phyloP scores from a whole-genome alignment of 2,113 vertebrate genomes.

The Ammospiza caudacuta region DNA sequence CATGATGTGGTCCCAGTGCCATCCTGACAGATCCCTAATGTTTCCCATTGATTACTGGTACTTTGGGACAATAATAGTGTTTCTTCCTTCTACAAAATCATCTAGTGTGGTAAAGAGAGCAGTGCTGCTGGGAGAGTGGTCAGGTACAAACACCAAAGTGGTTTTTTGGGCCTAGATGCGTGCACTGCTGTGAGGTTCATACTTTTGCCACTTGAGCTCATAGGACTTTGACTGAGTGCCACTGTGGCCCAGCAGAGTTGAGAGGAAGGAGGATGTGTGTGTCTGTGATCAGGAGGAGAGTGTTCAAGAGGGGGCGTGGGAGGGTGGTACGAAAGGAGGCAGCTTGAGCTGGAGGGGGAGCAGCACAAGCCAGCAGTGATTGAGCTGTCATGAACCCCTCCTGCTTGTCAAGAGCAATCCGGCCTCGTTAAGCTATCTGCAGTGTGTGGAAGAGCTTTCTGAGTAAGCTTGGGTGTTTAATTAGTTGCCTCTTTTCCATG shows the following conservation, averaged over 20 bases:
- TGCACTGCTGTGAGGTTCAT: rapidly evolving
- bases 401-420: background rate
- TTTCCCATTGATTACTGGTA: background rate
- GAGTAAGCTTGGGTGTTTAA: background rate
- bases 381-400: background rate
- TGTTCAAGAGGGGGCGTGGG: rapidly evolving
- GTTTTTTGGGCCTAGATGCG: background rate
- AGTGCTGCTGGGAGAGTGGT: background rate
- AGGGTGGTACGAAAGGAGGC: background rate
- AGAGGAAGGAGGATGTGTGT: background rate
- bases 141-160: background rate
- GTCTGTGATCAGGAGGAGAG: background rate
- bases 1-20: background rate
- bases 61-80: background rate
- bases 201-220: background rate
- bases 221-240: background rate
- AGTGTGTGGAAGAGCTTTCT: background rate
- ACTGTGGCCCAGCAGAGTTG: rapidly evolving
- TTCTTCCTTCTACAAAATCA: background rate
- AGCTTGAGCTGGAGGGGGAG: background rate
- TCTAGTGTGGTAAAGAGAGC: background rate
- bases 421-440: background rate
- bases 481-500: background rate
- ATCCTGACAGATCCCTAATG: rapidly evolving
- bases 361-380: background rate